phyloP scores from a whole-genome alignment of 2,797 vertebrate species.

The Thalassophryne amazonica region DNA sequence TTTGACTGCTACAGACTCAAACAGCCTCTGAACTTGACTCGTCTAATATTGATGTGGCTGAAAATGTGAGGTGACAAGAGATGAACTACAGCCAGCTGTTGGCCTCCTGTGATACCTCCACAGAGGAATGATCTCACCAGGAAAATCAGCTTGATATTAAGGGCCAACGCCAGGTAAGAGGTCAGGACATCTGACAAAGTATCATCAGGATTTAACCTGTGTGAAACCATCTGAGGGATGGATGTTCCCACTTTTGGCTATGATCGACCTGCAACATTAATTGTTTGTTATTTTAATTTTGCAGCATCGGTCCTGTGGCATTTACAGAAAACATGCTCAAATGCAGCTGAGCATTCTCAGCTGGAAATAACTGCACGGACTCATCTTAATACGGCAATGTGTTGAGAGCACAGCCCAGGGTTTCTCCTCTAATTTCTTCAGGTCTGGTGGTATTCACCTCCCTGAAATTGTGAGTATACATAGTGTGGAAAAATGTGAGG shows the following conservation, averaged over 20 bases:
- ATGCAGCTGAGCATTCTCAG: too few species aligned
- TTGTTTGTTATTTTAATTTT: conserved; percentile 19
- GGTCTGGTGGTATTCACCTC: too few species aligned
- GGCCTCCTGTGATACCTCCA: conserved; percentile 55
- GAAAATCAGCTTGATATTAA: conserved; percentile 23
- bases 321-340: too few species aligned
- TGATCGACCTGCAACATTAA: conserved; percentile 25
- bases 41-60: conserved; percentile 57
- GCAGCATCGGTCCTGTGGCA: conserved; percentile 2
- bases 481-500: too few species aligned
- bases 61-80: conserved; percentile 61
- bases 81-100: conserved; percentile 71
- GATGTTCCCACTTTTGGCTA: conserved; percentile 19
- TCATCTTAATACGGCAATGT: too few species aligned
- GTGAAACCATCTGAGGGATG: too few species aligned
- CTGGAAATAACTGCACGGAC: too few species aligned
- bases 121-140: conserved; percentile 28
- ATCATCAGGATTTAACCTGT: conserved; percentile 16
- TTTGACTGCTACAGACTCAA: conserved; percentile 39
- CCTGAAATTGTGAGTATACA: too few species aligned
- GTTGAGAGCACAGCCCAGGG: too few species aligned
- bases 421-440: too few species aligned
- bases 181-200: conserved; percentile 51
- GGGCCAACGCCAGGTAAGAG: neutral
- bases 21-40: conserved; percentile 48